Base-by-base conservation (phyloP, 2,113 vertebrate species). In the Chionis minor region DNA sequence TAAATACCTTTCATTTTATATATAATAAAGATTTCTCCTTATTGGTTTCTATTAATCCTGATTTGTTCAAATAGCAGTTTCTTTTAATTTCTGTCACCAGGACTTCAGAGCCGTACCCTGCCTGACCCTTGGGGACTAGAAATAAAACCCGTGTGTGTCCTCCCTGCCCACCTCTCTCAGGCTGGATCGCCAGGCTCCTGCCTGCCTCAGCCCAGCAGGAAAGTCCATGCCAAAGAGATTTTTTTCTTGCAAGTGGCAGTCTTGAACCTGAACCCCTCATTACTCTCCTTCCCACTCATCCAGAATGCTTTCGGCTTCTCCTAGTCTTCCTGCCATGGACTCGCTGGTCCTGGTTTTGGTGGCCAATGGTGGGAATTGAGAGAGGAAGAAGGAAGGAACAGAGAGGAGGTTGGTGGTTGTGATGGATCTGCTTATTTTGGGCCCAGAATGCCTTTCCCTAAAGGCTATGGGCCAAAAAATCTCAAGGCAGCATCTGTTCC, bases 11-110 rank as follows among this genome's bases (percentile, higher is more conserved):
- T 84, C 94, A 79, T 87, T 96, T 71, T 94, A 94, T 97, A 91
- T 96, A 98, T 94, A 97, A 96, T 97, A 98, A 92, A 97, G 91
- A 98, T 95, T 94, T 97, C 47, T 97, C 71, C 79, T 93, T 88
- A 87, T 47, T 91, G 72, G 71, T 69, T 96, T 92, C 95, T 96
- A 97, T 94, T 96, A 97, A 96, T 97, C 96, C 93, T 96, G 95
- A 97, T 97, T 98, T 88, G 93, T 90, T 97, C 95, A 96, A 90
- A 81, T 66, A 96, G 85, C 66, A 97, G 86, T 83, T 95, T 96
- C 63, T 83, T 78, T 70, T 67, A 63, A 54, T 87, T 86, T 75
- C 88, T 49, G 38, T 66, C 86, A 86, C 92, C 74, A 90, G 86
- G 92, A 88, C 84, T 86, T 86, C 93, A 90, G 92, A 95, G 83